phyloP scores from a whole-genome alignment of 2,888 invertebrate species.

The Platypus cylindrus region DNA sequence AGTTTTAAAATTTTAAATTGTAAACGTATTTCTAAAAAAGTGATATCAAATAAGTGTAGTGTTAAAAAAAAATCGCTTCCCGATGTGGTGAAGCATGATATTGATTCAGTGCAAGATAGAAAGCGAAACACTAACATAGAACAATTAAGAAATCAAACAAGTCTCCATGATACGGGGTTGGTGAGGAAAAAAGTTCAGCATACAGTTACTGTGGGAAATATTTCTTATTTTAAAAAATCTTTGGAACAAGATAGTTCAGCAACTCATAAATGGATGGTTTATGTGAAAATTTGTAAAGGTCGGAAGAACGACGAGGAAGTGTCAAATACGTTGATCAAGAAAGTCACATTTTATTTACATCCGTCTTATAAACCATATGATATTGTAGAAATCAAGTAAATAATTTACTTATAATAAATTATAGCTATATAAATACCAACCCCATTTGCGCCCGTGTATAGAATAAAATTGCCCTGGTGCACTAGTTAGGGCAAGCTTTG shows the following conservation, averaged over 20 bases:
- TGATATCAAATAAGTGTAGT: too few species aligned
- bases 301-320: constrained; percentile 46
- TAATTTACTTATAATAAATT: too few species aligned
- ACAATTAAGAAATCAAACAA: constrained; percentile 2
- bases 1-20: constrained; percentile 28
- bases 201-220: constrained; percentile 50
- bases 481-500: too few species aligned
- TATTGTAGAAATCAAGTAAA: constrained; percentile 59
- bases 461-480: too few species aligned
- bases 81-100: too few species aligned
- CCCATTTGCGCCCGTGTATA: too few species aligned
- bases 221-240: constrained; percentile 69
- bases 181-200: constrained; percentile 29
- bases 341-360: constrained; percentile 70
- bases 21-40: too few species aligned
- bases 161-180: constrained; percentile 16
- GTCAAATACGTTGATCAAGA: constrained; percentile 51
- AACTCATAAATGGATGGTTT: constrained; percentile 88
- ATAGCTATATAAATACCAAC: too few species aligned
- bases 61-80: too few species aligned
- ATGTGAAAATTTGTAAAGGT: constrained; percentile 49
- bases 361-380: constrained; percentile 81
- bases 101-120: too few species aligned
- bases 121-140: background rate
- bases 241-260: constrained; percentile 51